phyloP scores from a whole-genome alignment of 2,113 vertebrate species.

The Entomyzon cyanotis region DNA sequence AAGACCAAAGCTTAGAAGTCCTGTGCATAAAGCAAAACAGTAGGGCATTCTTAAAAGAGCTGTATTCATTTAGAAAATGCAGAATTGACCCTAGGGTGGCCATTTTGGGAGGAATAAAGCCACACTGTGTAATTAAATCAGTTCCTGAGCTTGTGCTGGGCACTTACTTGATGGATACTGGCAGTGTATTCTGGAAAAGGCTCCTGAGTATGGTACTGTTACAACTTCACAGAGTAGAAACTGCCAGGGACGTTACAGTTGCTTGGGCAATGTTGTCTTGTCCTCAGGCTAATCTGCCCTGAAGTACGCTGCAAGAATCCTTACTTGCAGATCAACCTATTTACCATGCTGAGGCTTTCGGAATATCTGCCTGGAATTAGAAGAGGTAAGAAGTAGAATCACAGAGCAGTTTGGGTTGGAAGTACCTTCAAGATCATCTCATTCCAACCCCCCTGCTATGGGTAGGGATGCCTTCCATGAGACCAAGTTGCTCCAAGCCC shows the following conservation, averaged over 20 bases:
- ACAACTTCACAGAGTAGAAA: not conserved
- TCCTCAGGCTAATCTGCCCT: not conserved
- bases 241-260: not conserved
- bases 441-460: not conserved
- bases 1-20: not conserved
- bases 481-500: not conserved
- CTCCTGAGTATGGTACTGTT: not conserved
- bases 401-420: not conserved
- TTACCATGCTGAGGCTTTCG: not conserved
- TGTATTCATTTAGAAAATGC: not conserved
- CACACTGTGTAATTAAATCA: not conserved
- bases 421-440: not conserved
- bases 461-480: not conserved
- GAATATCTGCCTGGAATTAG: not conserved
- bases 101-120: not conserved
- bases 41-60: not conserved
- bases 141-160: not conserved
- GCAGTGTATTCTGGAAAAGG: not conserved
- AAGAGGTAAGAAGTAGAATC: not conserved
- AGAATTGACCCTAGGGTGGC: not conserved
- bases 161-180: not conserved
- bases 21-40: not conserved
- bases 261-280: not conserved
- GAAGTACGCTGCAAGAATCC: too few species aligned
- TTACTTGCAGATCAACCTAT: not conserved